Evolutionary conservation across 2,113 vertebrate genomes (phyloP).

Genomic region (Engystomops pustulosus): DNA sequence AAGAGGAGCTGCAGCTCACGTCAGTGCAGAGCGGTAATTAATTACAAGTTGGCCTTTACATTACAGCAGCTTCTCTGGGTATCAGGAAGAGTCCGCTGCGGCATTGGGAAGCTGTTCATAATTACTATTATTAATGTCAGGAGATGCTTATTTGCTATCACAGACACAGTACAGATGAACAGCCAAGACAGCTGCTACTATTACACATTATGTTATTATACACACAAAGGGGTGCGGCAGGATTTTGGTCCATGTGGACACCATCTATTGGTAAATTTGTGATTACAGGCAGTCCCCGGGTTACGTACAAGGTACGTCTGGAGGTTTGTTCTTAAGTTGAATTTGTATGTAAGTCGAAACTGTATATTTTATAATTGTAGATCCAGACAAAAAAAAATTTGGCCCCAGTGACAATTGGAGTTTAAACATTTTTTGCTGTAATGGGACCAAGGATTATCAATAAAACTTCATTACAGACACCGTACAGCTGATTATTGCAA

Average conservation of each 20-base stretch:
- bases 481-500: too few species aligned
- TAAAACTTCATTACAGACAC: too few species aligned
- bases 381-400: too few species aligned
- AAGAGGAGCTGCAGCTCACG: neutral
- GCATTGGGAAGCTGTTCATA: neutral
- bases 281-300: too few species aligned
- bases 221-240: neutral
- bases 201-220: neutral
- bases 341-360: too few species aligned
- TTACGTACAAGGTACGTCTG: too few species aligned
- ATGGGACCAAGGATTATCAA: too few species aligned
- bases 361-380: too few species aligned
- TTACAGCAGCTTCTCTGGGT: slow-evolving; percentile 32
- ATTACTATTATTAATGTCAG: slow-evolving; percentile 18
- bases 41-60: slow-evolving; percentile 23
- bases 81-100: neutral
- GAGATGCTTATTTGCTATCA: neutral
- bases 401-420: too few species aligned
- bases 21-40: slow-evolving; percentile 20
- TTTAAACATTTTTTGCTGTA: too few species aligned
- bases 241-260: neutral
- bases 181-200: neutral
- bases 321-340: too few species aligned
- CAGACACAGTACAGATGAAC: neutral
- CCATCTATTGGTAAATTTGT: neutral